Base-by-base conservation (phyloP, 2,888 invertebrate genomes). In the Cosmia pyralina region DNA sequence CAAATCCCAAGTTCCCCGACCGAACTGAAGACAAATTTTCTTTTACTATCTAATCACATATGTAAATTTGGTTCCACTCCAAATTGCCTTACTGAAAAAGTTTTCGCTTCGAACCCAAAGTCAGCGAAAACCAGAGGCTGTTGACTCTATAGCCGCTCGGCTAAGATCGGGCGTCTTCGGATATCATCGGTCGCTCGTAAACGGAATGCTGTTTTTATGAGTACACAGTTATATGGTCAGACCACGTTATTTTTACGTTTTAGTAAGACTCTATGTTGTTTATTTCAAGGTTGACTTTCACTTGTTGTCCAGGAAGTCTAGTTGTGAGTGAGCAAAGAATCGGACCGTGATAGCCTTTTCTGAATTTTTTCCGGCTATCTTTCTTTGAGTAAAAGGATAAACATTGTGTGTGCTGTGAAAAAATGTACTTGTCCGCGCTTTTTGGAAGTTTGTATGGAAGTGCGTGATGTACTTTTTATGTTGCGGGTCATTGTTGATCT, bases 321-420 rank as follows among this genome's bases (percentile, higher is more conserved):
- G 41, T 77, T 69, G 65, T 64, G 57, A 72, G 65, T 75, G 64
- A 77, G 65, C 77, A 62, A 71, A 87, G 90, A 94, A 93, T 93
- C 89, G 92, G 90, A 91, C 90, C 89, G 88, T 90, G 92, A 93
- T 93, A 91, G 93, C 90, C 90, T 90, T 90, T 93, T 91, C 90
- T 88, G 89, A 89, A 91, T 92, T 93, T 93, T 92, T 94, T 92
- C 91, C 92, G 91, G 91, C 90, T 93, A 92, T 93, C 91, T 92
- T 92, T 93, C 92, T 91, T 91, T 89, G 89, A 89, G 89, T 90
- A 89, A 93, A 90, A 88, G 88, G 90, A 93, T 93, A 92, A 91
- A 92, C 90, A 92, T n/a, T 90, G 90, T 91, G 90, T 90, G 90
- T 90, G 86, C 88, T 79, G 74, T 65, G 76, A 72, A 80, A 77